A percentile compares a stretch with the other conserved stretches of the same genome.
Evolutionary conservation across 1,140 invertebrate species (phyloP).

Genomic region (Lerema accius): DNA sequence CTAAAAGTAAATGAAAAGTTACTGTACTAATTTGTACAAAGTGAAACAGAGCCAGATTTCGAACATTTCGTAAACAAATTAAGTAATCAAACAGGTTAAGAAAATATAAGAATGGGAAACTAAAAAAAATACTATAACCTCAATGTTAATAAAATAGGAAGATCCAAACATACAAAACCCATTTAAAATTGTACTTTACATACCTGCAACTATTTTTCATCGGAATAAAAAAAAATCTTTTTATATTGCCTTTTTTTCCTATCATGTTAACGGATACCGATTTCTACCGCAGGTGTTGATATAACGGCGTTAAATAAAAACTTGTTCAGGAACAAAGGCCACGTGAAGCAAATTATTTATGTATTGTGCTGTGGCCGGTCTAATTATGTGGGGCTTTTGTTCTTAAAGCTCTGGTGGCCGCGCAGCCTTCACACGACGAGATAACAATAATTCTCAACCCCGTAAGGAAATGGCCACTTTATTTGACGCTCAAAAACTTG

Average conservation of each 20-base stretch:
- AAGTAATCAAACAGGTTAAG: too few relatives aligned
- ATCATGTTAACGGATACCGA: too few relatives aligned
- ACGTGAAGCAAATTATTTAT: conserved; percentile 82
- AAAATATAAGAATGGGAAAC: too few relatives aligned
- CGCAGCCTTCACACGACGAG: conserved; percentile 37
- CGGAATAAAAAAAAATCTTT: too few relatives aligned
- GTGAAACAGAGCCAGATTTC: conserved; percentile 18
- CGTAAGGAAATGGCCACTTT: conserved; percentile 59
- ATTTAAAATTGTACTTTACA: too few relatives aligned
- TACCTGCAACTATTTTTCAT: not conserved
- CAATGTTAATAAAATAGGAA: too few relatives aligned
- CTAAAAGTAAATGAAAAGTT: not conserved
- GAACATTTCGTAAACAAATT: too few relatives aligned
- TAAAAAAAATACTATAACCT: too few relatives aligned
- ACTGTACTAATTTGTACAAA: conserved; percentile 20
- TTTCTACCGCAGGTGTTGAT: conserved; percentile 73
- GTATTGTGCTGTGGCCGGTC: conserved; percentile 75
- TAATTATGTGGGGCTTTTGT: conserved; percentile 80
- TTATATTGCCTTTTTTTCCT: too few relatives aligned
- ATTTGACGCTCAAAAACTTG: conserved; percentile 19
- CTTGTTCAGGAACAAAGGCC: conserved; percentile 74
- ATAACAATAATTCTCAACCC: conserved; percentile 62
- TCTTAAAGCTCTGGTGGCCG: conserved; percentile 53
- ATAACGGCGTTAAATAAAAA: conserved; percentile 79
- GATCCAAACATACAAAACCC: too few relatives aligned